Evolutionary conservation across 2,797 vertebrate genomes (phyloP).

Genomic region (Adrianichthys oophorus): DNA sequence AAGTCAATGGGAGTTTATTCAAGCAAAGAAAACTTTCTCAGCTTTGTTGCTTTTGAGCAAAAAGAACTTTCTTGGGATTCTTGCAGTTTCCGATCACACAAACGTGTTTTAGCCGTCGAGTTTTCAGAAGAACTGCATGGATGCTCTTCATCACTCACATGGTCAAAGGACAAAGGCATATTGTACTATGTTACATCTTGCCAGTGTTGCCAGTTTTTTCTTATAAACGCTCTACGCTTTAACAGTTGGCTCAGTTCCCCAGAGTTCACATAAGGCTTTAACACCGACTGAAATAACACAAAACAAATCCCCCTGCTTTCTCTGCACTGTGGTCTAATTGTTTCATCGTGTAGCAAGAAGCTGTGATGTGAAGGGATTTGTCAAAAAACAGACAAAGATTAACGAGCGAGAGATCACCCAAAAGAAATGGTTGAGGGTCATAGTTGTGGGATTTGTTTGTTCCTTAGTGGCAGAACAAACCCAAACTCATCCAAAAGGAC

Average conservation of each 20-base stretch:
- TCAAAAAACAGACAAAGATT: slow-evolving; percentile 52
- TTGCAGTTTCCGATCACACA: too few relatives aligned
- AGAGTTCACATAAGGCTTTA: slow-evolving; percentile 16
- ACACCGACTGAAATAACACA: slow-evolving; percentile 39
- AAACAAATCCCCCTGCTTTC: slow-evolving; percentile 30
- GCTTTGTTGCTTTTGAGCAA: too few relatives aligned
- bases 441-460: background rate
- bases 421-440: slow-evolving; percentile 15
- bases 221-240: slow-evolving; percentile 3
- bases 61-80: too few relatives aligned
- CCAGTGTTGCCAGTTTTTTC: slow-evolving; percentile 23
- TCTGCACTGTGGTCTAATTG: slow-evolving; percentile 50
- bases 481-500: slow-evolving; percentile 2
- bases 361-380: slow-evolving; percentile 30
- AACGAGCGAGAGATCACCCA: slow-evolving; percentile 35
- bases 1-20: too few relatives aligned
- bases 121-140: too few relatives aligned
- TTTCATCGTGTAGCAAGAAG: slow-evolving; percentile 55
- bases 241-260: slow-evolving; percentile 12
- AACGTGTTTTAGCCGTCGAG: too few relatives aligned
- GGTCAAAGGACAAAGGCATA: too few relatives aligned
- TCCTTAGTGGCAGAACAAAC: slow-evolving; percentile 11
- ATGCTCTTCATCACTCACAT: too few relatives aligned
- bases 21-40: too few relatives aligned
- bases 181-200: background rate